Evolutionary conservation across 1,140 invertebrate genomes (phyloP).

Genomic region (Temnothorax curvispinosus): DNA sequence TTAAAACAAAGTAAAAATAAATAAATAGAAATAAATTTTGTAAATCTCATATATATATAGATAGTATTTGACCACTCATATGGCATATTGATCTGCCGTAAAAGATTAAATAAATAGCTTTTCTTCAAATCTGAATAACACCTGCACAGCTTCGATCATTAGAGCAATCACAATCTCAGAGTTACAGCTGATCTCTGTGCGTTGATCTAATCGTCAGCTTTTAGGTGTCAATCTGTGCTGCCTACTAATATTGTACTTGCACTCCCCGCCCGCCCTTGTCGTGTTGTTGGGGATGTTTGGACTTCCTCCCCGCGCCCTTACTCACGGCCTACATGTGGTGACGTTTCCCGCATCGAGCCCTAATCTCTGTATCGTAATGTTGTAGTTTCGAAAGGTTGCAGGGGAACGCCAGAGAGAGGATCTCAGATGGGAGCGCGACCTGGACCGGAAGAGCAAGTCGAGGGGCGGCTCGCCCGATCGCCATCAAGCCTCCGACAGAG

Average conservation of each 20-base stretch:
- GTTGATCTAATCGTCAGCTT: slow-evolving; percentile 44
- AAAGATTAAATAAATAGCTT: background rate
- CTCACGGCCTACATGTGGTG: slow-evolving; percentile 77
- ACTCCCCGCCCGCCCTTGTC: slow-evolving; percentile 32
- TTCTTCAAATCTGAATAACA: background rate
- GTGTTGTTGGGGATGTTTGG: slow-evolving; percentile 49
- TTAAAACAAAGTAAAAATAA: background rate
- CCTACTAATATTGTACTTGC: slow-evolving; percentile 49
- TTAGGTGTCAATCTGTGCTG: slow-evolving; percentile 43
- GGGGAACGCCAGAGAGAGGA: slow-evolving; percentile 84
- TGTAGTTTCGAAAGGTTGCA: slow-evolving; percentile 87
- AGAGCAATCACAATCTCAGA: background rate
- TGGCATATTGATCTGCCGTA: background rate
- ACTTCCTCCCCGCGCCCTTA: slow-evolving; percentile 34
- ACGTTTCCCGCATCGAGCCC: slow-evolving; percentile 79
- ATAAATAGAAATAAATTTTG: background rate
- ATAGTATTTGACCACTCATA: background rate
- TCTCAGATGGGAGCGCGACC: slow-evolving; percentile 84
- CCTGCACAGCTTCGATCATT: slow-evolving; percentile 6
- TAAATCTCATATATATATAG: background rate
- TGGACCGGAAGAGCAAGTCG: slow-evolving; percentile 85
- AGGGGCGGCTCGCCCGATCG: slow-evolving; percentile 83
- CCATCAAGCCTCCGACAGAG: slow-evolving; percentile 77
- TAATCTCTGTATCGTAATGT: slow-evolving; percentile 84
- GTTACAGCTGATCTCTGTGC: slow-evolving; percentile 30